Evolutionary conservation across 2,113 vertebrate species (phyloP).

Genomic region (Gobiocypris rarus): DNA sequence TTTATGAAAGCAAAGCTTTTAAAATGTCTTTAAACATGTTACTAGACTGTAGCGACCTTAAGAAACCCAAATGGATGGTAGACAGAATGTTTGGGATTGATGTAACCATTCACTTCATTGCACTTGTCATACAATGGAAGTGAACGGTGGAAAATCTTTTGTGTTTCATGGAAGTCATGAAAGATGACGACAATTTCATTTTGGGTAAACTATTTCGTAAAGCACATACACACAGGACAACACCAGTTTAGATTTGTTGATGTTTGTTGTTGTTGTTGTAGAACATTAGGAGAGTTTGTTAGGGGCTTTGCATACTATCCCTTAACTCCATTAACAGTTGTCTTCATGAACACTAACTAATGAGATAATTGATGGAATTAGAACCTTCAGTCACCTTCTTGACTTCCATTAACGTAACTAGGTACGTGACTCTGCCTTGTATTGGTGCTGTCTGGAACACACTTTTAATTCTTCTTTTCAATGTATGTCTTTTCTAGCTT

Average conservation of each 20-base stretch:
- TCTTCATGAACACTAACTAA: constrained; percentile 25
- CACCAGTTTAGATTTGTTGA: not conserved
- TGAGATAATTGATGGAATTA: constrained; percentile 33
- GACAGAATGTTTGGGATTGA: not conserved
- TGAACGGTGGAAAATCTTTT: not conserved
- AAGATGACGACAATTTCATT: not conserved
- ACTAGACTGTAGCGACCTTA: not conserved
- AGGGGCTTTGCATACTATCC: constrained; percentile 3
- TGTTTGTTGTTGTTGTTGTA: constrained; percentile 17
- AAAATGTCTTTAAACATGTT: not conserved
- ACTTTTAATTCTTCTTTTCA: not conserved
- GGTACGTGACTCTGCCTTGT: not conserved
- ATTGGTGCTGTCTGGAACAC: not conserved
- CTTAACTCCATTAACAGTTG: constrained; percentile 25
- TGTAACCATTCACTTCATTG: not conserved
- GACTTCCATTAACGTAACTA: constrained; percentile 6
- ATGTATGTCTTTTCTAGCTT: constrained; percentile 73
- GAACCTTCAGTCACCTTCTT: not conserved
- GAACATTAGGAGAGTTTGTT: constrained; percentile 3
- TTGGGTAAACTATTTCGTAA: not conserved
- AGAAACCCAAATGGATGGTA: not conserved
- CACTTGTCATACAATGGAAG: too few relatives aligned
- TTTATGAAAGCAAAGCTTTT: constrained; percentile 3
- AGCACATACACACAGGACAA: too few relatives aligned
- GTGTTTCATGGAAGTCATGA: not conserved